Evolutionary conservation across 2,888 invertebrate species (phyloP), one percentile per base, ranked within the genome.

Genomic region (Rhagophthalmus giganteus): DNA sequence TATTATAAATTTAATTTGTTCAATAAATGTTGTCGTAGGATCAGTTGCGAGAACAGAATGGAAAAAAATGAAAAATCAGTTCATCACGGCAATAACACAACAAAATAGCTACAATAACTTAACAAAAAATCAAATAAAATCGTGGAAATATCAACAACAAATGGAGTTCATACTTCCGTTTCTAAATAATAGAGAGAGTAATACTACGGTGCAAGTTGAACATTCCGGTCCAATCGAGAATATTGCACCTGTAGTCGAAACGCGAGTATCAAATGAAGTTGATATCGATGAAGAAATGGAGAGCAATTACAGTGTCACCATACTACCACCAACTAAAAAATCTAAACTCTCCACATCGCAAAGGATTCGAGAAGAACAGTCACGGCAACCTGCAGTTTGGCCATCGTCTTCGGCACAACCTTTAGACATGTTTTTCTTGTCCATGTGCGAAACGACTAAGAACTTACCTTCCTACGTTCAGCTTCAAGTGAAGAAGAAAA

Each of bases 371-470:
- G 30, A 30, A 9, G 30, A 15, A 6, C 7, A 10, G 24, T n/a
- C n/a, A n/a, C 11, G 30, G 12, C 14, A 15, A 30, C 16, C 16
- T 30, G 31, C 11, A 15, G 14, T 13, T 12, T 12, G 10, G 8
- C 24, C 26, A 2, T 13, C 33, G 5, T 24, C 37, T 1, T 24
- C 46, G 1, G 9, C 37, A 13, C 45, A 37, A 10, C 45, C 51
- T 10, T 13, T 51, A 9, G 39, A 51, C 25, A 45, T 40, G 12
- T 51, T 51, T 8, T 51, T 51, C 15, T 12, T 45, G 8, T 45
- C 51, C 0, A 51, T 51, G 51, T 51, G 51, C 10, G 51, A 45
- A 26, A 45, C 51, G 0, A 40, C 51, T 3, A 51, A 51, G 16
- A 45, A 45, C 35, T 26, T 51, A 8, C 51, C 51, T 1, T 9